A percentile compares a stretch with the other conserved stretches of the same genome.
These are phyloP conservation scores for Dermochelys coriacea DNA, from an alignment of 2,797 vertebrate genomes.

Conservation along the genomic window DNA sequence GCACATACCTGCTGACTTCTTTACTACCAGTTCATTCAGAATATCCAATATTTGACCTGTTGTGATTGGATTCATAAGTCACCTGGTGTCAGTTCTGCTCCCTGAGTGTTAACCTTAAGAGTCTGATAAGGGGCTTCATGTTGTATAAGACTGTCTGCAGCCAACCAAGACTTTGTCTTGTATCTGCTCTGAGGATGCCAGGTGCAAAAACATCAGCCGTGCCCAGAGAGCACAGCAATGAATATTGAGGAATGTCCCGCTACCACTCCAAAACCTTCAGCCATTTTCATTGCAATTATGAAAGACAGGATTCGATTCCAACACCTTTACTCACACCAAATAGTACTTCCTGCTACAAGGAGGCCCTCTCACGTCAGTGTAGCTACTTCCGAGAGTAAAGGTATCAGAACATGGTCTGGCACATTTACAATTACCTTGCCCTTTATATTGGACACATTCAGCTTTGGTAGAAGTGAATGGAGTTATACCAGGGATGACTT, in stretches of 20 bases:
- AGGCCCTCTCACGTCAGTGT: neutral
- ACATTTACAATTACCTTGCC: no score
- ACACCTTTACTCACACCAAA: neutral
- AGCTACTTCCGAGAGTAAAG: neutral
- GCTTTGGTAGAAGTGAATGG: neutral
- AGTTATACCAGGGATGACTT: neutral
- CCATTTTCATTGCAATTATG: neutral
- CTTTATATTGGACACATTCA: neutral
- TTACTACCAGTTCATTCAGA: neutral
- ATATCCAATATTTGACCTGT: neutral
- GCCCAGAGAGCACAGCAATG: neutral
- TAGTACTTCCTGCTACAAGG: neutral
- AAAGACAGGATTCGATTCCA: neutral
- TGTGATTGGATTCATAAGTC: neutral
- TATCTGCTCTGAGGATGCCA: neutral
- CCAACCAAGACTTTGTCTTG: neutral
- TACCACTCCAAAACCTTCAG: accelerated
- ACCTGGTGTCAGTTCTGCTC: neutral
- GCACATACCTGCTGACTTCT: neutral
- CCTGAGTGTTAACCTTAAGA: accelerated
- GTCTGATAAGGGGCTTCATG: neutral
- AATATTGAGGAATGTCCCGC: neutral
- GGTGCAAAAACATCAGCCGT: neutral
- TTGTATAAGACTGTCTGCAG: neutral
- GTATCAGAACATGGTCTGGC: neutral